Evolutionary conservation across 2,888 invertebrate species (phyloP).

Genomic region (Cistogaster globosa): DNA sequence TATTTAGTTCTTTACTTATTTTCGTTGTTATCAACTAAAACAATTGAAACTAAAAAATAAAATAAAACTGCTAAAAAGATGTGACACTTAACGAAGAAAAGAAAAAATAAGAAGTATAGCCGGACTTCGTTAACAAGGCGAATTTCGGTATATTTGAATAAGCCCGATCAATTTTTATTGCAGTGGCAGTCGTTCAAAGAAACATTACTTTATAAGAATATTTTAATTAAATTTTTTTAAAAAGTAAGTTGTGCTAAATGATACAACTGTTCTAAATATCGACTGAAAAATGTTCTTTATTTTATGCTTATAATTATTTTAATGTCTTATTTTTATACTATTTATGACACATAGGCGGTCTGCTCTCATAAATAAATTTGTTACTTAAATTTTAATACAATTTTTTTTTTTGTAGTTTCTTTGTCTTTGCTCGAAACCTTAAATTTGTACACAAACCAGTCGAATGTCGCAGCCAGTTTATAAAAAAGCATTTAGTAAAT

Average conservation of each 20-base stretch:
- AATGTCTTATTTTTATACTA: conserved; percentile 63
- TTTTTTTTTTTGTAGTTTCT: conserved; percentile 21
- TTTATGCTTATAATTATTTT: conserved; percentile 69
- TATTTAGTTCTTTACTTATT: too few relatives aligned
- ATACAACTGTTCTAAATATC: background rate
- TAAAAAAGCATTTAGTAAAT: conserved; percentile 62
- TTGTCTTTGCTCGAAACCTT: conserved; percentile 16
- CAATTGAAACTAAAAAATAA: too few relatives aligned
- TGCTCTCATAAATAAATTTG: conserved; percentile 61
- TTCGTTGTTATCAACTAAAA: too few relatives aligned
- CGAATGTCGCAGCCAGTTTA: conserved; percentile 48
- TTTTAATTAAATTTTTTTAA: background rate
- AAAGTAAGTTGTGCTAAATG: background rate
- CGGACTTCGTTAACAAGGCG: too few relatives aligned
- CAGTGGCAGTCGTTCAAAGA: too few relatives aligned
- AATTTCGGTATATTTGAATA: too few relatives aligned
- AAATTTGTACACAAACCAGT: background rate
- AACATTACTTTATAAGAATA: too few relatives aligned
- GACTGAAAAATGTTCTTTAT: conserved; percentile 38
- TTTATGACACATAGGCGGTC: conserved; percentile 66
- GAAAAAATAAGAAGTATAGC: too few relatives aligned
- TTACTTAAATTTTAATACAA: conserved; percentile 40
- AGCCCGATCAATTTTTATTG: too few relatives aligned
- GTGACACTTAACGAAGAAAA: too few relatives aligned
- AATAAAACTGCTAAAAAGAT: too few relatives aligned